A percentile compares a stretch with the other conserved stretches of the same genome.
Conservation (phyloP, 2,888 invertebrate species). For the Hololepta plana region DNA sequence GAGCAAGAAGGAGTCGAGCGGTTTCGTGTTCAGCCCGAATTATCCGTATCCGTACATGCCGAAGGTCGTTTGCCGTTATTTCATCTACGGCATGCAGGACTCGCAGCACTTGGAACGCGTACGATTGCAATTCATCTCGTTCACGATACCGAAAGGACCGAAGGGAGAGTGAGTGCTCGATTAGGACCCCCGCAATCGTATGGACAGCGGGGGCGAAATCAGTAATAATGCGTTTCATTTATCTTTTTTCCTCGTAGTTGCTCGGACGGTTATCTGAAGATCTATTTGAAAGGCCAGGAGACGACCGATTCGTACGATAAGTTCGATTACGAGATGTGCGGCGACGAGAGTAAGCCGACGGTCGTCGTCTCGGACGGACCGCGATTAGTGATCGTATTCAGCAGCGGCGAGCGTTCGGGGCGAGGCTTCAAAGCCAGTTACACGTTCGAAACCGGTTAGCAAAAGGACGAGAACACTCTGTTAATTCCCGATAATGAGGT, state of each 20-base stretch:
- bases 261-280: slow-evolving; percentile 77
- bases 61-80: slow-evolving; percentile 93
- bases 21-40: slow-evolving; percentile 88
- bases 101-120: slow-evolving; percentile 90
- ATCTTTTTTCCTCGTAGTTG: slow-evolving; percentile 38
- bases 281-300: slow-evolving; percentile 84
- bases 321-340: slow-evolving; percentile 85
- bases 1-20: slow-evolving; percentile 82
- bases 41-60: slow-evolving; percentile 91
- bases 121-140: slow-evolving; percentile 69
- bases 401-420: slow-evolving; percentile 80
- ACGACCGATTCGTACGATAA: slow-evolving; percentile 84
- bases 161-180: slow-evolving; percentile 77
- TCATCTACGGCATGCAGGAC: slow-evolving; percentile 97
- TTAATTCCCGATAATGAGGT: neutral
- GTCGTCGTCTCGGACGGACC: slow-evolving; percentile 81
- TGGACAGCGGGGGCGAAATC: neutral
- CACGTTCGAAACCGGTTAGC: slow-evolving; percentile 61
- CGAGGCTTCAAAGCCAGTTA: slow-evolving; percentile 81
- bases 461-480: slow-evolving; percentile 1
- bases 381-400: slow-evolving; percentile 85
- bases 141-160: slow-evolving; percentile 76
- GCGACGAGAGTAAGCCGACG: slow-evolving; percentile 56
- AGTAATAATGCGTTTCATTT: slow-evolving; percentile 4
- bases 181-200: neutral